These are phyloP conservation scores for Mythimna pallens DNA, from an alignment of 2,888 invertebrate species.

Conservation along the genomic window DNA sequence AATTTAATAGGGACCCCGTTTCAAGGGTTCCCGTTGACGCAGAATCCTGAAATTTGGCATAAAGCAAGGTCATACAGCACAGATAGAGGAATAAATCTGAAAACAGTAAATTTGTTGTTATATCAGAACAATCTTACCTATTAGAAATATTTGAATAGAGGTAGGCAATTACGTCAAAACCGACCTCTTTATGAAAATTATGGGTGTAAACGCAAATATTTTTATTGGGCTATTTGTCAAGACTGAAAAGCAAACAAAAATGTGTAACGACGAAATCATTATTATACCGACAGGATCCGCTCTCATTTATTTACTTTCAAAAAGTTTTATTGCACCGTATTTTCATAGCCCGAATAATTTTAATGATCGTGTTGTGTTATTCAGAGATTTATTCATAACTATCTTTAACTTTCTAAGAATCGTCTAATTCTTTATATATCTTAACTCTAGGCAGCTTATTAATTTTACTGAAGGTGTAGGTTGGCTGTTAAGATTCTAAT, in stretches of 20 bases:
- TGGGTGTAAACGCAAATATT: slow-evolving; percentile 42
- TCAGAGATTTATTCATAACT: too few relatives aligned
- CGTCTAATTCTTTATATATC: neutral
- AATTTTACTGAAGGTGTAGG: slow-evolving; percentile 5
- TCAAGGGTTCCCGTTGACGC: too few relatives aligned
- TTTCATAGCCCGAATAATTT: slow-evolving; percentile 19
- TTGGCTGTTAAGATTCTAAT: slow-evolving; percentile 24
- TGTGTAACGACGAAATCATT: slow-evolving; percentile 4
- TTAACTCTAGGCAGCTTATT: neutral
- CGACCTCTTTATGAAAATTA: slow-evolving; percentile 44
- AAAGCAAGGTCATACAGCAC: too few relatives aligned
- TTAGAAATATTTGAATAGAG: slow-evolving; percentile 5
- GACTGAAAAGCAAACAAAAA: slow-evolving; percentile 3
- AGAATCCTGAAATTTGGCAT: too few relatives aligned
- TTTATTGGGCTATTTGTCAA: slow-evolving; percentile 35
- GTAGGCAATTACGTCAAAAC: slow-evolving; percentile 26
- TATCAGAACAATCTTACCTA: neutral
- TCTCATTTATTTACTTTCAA: slow-evolving; percentile 26
- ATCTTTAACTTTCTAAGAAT: neutral
- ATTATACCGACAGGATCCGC: slow-evolving; percentile 21
- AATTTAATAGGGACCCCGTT: too few relatives aligned
- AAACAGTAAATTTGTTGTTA: too few relatives aligned
- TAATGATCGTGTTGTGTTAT: neutral
- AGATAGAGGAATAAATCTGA: too few relatives aligned
- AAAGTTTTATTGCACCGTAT: slow-evolving; percentile 25